Evolutionary conservation across 2,113 vertebrate genomes (phyloP), one percentile per base, ranked within the genome.

Genomic region (Megaceryle torquata): DNA sequence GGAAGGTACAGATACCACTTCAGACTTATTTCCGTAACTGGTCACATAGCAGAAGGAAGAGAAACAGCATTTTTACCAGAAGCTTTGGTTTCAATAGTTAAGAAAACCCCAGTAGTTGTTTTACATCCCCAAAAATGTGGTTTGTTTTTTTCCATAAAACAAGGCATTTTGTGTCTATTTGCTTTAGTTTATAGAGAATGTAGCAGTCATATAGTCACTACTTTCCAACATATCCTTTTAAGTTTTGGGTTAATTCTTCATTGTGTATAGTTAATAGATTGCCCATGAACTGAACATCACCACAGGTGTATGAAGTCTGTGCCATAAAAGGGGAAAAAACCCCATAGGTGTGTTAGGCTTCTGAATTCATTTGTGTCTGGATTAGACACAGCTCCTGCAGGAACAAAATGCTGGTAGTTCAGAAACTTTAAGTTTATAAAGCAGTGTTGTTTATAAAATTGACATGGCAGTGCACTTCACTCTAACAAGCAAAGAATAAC

Each of bases 1-100:
- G 98, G 97, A 96, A 98, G 98, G 98, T 98, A 97, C n/a, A 82
- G 70, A 31, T 67, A n/a, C 3, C 25, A 8, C 18, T 86, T 59
- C 46, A 63, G 26, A n/a, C 17, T 6, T 84, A 28, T 59, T 82
- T 79, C 25, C 74, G 14, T 69, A 75, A 53, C 20, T 13, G 35
- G 26, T 78, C 37, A 59, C 43, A 33, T 7, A 26, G 50, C n/a
- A 65, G 24, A 69, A 78, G 39, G n/a, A 77, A 78, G 31, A 43
- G 37, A 77, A 76, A 67, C 19, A 67, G 41, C 26, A 24, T 53
- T 86, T 78, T 78, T 75, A 79, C 33, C 14, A 54, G 44, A 56
- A 86, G 28, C 24, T 74, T 86, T 86, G 44, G 6, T 86, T 91
- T 70, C n/a, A 50, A 2, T 85, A 68, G 26, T 41, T 79, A 14